Conservation (phyloP, 2,888 invertebrate species). For the Drosophila ochracea region DNA sequence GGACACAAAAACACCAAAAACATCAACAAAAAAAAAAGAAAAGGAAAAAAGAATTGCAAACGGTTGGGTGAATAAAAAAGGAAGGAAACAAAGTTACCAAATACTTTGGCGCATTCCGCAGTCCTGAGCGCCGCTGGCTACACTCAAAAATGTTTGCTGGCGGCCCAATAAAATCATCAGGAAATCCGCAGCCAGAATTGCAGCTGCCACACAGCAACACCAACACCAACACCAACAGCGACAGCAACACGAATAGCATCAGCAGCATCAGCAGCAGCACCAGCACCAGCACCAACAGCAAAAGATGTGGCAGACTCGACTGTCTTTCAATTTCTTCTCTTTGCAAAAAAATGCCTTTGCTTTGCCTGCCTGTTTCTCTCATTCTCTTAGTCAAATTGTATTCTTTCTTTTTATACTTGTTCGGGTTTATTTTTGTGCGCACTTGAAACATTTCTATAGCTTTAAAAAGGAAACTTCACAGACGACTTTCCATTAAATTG, state of each 20-base stretch:
- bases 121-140: constrained; percentile 75
- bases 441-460: constrained; percentile 65
- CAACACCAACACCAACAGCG: constrained; percentile 12
- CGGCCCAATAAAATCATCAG: constrained; percentile 81
- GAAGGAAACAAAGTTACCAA: constrained; percentile 67
- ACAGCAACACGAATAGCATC: not conserved
- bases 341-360: constrained; percentile 68
- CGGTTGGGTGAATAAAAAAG: constrained; percentile 31
- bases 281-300: constrained; percentile 15
- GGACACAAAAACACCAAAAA: constrained; percentile 6
- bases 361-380: constrained; percentile 27
- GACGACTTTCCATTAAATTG: constrained; percentile 72
- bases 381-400: constrained; percentile 24
- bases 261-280: not conserved
- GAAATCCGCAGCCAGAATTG: constrained; percentile 76
- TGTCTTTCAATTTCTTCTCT: constrained; percentile 70
- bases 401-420: constrained; percentile 29
- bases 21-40: constrained; percentile 4
- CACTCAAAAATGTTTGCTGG: constrained; percentile 81
- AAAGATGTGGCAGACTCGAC: constrained; percentile 46
- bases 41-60: constrained; percentile 26
- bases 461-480: constrained; percentile 70
- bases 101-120: constrained; percentile 79
- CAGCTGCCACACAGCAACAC: constrained; percentile 54
- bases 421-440: constrained; percentile 41